Conservation (phyloP, 2,797 vertebrate genomes). For the Urocyon cinereoargenteus region DNA sequence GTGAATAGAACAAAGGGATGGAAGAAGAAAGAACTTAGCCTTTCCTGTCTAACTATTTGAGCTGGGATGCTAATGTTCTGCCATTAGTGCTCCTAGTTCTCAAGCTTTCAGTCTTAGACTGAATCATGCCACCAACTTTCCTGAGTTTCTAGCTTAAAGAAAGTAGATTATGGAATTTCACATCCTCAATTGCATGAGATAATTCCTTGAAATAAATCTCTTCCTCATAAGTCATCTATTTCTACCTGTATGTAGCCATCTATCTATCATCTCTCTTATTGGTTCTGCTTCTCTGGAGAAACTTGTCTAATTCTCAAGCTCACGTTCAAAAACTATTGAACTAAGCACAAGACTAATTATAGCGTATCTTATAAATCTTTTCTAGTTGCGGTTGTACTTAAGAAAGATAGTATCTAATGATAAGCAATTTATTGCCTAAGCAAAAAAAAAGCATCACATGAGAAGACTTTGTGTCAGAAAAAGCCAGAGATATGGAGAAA, state of each 20-base stretch:
- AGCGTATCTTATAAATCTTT: background rate
- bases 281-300: background rate
- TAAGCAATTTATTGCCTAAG: background rate
- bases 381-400: background rate
- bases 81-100: background rate
- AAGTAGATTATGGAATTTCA: background rate
- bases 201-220: background rate
- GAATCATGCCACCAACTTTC: background rate
- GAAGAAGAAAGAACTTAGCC: background rate
- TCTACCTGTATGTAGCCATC: background rate
- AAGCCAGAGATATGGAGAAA: background rate
- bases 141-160: background rate
- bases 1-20: background rate
- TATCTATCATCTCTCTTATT: background rate
- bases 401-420: background rate
- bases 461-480: background rate
- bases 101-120: background rate
- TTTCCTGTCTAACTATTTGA: background rate
- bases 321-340: background rate
- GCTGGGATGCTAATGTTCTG: background rate
- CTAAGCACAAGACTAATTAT: background rate
- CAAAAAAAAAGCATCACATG: background rate
- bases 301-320: background rate
- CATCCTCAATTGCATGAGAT: background rate
- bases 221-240: background rate